These are phyloP conservation scores for Cnemophilus loriae DNA, from an alignment of 2,113 vertebrate species.

Conservation along the genomic window DNA sequence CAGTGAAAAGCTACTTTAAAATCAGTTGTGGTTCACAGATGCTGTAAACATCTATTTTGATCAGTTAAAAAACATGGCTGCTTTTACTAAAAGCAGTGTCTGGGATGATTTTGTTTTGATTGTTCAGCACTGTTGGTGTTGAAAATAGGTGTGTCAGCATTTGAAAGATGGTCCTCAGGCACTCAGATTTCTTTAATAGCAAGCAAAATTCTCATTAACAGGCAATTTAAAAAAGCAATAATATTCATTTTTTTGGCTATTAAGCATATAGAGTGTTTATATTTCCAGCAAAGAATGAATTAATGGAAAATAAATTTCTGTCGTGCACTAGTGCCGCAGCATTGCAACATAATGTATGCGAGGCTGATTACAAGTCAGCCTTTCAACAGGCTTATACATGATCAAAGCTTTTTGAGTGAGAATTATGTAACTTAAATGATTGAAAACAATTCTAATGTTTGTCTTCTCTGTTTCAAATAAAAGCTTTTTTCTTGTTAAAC, in stretches of 20 bases:
- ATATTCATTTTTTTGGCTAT: constrained; percentile 53
- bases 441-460: constrained; percentile 44
- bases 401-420: constrained; percentile 48
- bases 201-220: constrained; percentile 57
- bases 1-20: constrained; percentile 12
- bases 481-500: constrained; percentile 1
- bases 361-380: constrained; percentile 45
- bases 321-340: neutral
- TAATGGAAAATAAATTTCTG: constrained; percentile 58
- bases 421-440: constrained; percentile 48
- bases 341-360: constrained; percentile 29
- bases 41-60: constrained; percentile 29
- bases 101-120: constrained; percentile 25
- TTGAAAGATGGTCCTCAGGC: constrained; percentile 31
- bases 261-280: constrained; percentile 59
- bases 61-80: neutral
- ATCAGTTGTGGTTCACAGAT: neutral
- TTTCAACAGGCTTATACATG: constrained; percentile 44
- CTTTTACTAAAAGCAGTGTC: constrained; percentile 21
- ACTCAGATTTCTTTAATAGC: constrained; percentile 6
- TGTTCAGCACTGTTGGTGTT: constrained; percentile 49
- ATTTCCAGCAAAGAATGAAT: constrained; percentile 57
- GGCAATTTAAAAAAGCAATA: constrained; percentile 49
- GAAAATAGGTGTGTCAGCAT: constrained; percentile 35
- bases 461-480: neutral